phyloP scores from a whole-genome alignment of 2,888 invertebrate genomes.

The Cosmorhoe ocellata region DNA sequence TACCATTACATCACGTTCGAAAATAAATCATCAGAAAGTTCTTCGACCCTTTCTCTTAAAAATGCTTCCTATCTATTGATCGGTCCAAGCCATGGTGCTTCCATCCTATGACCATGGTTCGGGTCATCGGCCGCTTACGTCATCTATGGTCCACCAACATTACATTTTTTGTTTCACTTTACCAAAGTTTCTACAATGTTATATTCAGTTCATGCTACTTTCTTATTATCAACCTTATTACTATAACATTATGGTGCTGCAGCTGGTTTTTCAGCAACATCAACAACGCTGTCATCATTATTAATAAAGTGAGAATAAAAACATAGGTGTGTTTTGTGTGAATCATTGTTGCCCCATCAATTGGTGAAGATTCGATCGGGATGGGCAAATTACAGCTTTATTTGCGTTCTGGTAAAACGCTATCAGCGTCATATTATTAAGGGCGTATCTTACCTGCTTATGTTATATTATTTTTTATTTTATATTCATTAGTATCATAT shows the following conservation, averaged over 20 bases:
- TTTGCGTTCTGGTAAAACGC: background rate
- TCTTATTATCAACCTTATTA: constrained; percentile 27
- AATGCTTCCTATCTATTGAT: constrained; percentile 43
- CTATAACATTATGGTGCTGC: background rate
- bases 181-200: constrained; percentile 39
- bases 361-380: constrained; percentile 22
- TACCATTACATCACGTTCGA: constrained; percentile 23
- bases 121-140: constrained; percentile 67
- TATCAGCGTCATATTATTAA: background rate
- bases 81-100: constrained; percentile 56
- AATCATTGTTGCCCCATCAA: constrained; percentile 37
- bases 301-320: constrained; percentile 28
- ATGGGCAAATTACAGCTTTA: constrained; percentile 25
- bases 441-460: background rate
- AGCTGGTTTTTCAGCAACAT: constrained; percentile 5
- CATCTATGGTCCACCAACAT: constrained; percentile 57
- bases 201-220: constrained; percentile 6
- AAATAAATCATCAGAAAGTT: constrained; percentile 34
- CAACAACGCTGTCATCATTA: constrained; percentile 19
- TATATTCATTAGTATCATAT: too few species aligned
- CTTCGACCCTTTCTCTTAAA: constrained; percentile 39
- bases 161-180: constrained; percentile 56
- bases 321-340: constrained; percentile 34
- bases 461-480: too few species aligned
- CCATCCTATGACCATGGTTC: constrained; percentile 54